Base-by-base conservation (phyloP, 2,113 vertebrate species). In the Ceyx melanurus region DNA sequence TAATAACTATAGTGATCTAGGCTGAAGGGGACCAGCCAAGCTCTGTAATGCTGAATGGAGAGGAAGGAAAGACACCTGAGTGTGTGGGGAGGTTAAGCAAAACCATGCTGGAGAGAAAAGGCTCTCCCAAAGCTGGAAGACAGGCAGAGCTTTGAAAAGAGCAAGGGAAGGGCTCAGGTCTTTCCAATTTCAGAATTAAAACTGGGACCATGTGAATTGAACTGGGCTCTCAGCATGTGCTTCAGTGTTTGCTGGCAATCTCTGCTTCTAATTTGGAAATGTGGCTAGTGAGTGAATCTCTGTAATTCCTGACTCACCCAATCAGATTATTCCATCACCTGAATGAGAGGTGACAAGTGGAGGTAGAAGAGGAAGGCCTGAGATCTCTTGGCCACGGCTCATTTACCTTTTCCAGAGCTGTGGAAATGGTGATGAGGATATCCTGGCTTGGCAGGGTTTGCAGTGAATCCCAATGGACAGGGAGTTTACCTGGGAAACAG, bases 131-230 rank as follows among this genome's bases (percentile, higher is more conserved):
- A 92, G 40, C 56, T 72, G 62, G 46, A 40, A 57, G 31, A 68
- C 37, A 60, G 15, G 50, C 28, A 85, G 17, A 29, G 72, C 45
- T 79, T 90, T 92, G 77, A 78, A 68, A 76, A 91, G n/a, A 40
- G 14, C 56, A 65, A 42, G 79, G 61, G 58, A 66, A 35, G 7
- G 43, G 70, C 66, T 92, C 92, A 82, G 81, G 53, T 90, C 51
- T 88, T 96, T 96, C 90, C 79, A 50, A 78, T 89, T 83, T 94
- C 80, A 74, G 75, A 88, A 80, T 42, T 92, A 53, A 94, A 66
- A 90, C 23, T 33, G 37, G 65, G 42, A 68, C 23, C 45, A 11
- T n/a, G 76, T 82, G 84, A 90, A 71, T 79, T 76, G 75, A 92
- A 73, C 42, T 5, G 26, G 51, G 26, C 45, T 66, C n/a, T 82